Evolutionary conservation across 2,113 vertebrate genomes (phyloP).

Genomic region (Aix galericulata): DNA sequence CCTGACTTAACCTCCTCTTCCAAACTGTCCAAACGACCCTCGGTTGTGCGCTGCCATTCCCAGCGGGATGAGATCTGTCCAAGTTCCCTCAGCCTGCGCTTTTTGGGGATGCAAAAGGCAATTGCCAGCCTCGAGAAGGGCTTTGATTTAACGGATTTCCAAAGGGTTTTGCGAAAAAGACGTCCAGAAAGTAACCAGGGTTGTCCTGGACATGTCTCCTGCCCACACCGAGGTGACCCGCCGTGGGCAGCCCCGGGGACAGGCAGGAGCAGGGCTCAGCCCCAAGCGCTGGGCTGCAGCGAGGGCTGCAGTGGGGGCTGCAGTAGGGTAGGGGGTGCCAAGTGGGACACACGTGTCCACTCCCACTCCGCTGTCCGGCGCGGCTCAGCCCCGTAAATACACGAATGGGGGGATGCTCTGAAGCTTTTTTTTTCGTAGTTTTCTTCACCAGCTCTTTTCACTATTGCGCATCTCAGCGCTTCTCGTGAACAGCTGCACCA

Average conservation of each 20-base stretch:
- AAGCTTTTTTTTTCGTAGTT: neutral
- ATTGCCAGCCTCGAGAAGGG: neutral
- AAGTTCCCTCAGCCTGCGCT: neutral
- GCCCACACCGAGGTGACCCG: neutral
- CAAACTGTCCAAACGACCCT: neutral
- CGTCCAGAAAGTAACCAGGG: neutral
- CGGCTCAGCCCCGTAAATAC: neutral
- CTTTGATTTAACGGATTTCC: slow-evolving; percentile 33
- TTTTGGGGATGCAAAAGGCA: neutral
- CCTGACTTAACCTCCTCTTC: neutral
- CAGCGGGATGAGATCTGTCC: neutral
- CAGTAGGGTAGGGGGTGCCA: neutral
- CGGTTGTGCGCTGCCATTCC: neutral
- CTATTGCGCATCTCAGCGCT: neutral
- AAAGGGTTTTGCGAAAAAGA: neutral
- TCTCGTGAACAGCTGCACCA: neutral
- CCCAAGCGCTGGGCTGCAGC: rapidly evolving
- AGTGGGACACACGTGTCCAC: neutral
- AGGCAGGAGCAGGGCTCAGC: neutral
- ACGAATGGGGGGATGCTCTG: neutral
- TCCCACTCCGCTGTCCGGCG: neutral
- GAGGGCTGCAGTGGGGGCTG: neutral
- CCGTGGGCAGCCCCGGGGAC: neutral
- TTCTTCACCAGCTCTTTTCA: neutral
- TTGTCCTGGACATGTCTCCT: neutral